Percentiles rank a stretch among this genome's conserved stretches.
Conservation (phyloP, 2,888 invertebrate genomes). For the Tethea ocularis region DNA sequence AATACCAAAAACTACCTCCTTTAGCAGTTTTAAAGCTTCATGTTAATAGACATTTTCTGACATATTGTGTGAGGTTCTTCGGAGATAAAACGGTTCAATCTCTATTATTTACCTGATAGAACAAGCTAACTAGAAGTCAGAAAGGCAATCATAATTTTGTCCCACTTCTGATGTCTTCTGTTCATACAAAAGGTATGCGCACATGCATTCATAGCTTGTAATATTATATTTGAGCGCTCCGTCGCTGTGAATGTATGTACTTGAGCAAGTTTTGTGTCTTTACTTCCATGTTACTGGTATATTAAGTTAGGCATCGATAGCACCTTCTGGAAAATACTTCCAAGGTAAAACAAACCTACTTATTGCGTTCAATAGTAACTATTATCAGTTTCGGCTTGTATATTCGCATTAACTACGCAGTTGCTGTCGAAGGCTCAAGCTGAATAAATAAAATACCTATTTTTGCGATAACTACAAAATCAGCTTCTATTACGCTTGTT, state of each 20-base stretch:
- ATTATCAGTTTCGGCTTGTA: neutral
- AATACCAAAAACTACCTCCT: too few species aligned
- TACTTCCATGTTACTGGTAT: too few species aligned
- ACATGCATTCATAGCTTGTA: neutral
- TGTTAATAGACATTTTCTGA: too few species aligned
- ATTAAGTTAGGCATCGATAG: neutral
- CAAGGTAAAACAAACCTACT: neutral
- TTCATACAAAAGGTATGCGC: neutral
- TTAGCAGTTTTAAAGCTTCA: too few species aligned
- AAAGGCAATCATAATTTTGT: neutral
- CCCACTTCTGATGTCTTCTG: neutral
- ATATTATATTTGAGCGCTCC: neutral
- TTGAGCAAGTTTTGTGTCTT: too few species aligned
- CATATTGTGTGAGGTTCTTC: too few species aligned
- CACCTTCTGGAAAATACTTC: neutral
- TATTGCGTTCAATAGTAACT: neutral
- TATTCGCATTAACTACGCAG: slow-evolving; percentile 1
- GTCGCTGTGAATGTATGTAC: neutral
- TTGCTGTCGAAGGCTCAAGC: neutral
- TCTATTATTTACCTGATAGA: too few species aligned
- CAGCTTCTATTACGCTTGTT: neutral
- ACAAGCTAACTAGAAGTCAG: too few species aligned
- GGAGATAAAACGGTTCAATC: too few species aligned
- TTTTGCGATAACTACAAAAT: neutral
- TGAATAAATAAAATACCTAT: neutral